Evolutionary conservation across 2,888 invertebrate species (phyloP), one percentile per base, ranked within the genome.

Genomic region (Pristionchus japonicus): DNA sequence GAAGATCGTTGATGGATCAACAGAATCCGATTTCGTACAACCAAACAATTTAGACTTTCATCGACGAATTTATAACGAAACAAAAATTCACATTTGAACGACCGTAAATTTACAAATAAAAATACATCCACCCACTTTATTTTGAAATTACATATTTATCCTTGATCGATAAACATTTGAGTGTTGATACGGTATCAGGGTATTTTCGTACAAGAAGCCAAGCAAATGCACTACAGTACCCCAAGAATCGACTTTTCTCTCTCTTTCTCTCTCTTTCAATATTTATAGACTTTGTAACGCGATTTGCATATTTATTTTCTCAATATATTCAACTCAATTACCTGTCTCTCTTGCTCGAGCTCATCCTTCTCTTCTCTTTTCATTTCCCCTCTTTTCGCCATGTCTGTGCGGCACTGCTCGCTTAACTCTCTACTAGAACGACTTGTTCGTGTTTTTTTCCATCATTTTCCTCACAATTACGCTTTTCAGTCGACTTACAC

Each of bases 371-470:
- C 23, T 64, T 85, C 64, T 61, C 31, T 37, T 61, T 64, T 85
- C 64, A 57, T 85, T 85, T 40, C 47, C 61, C 13, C 64, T 43
- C 4, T 20, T 64, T 85, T 85, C 85, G 52, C 86, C 13, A 86
- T 86, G 86, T 52, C 86, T 23, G 86, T 70, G 57, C 86, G 86
- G 86, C 47, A 47, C 20, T 34, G 31, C 49, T 86, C 86, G 34
- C 86, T 86, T 3, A 70, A 23, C 34, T 70, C 86, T 86, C 70
- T 86, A 34, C 67, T 86, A 49, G 86, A 86, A 47, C 43, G 57
- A 34, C 86, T 86, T 70, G 86, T 86, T 47, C 23, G 86, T 86
- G 43, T 11, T 34, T 31, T 52, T 40, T 23, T n/a, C 7, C 11
- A 43, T 64, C 43, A 15, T 85, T 37, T 43, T 40, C 17, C 27